phyloP scores from a whole-genome alignment of 2,113 vertebrate genomes.

The Marcusenius ussheri region DNA sequence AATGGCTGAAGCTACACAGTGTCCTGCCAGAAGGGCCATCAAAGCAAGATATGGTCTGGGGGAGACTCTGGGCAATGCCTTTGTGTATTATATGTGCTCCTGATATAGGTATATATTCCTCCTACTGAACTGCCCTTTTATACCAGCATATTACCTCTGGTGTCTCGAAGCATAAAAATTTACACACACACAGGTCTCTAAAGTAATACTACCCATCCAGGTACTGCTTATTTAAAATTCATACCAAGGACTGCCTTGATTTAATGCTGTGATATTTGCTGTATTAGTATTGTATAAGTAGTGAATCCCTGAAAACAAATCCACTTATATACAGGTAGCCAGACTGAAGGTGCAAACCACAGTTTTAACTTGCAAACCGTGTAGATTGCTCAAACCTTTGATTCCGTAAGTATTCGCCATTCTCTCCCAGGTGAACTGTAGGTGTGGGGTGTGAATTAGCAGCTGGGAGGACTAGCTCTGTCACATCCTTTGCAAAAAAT shows the following conservation, averaged over 20 bases:
- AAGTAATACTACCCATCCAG: background rate
- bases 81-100: background rate
- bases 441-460: background rate
- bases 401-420: background rate
- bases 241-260: background rate
- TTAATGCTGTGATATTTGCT: background rate
- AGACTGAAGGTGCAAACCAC: background rate
- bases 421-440: background rate
- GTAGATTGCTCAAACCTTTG: background rate
- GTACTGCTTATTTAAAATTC: background rate
- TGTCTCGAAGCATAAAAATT: background rate
- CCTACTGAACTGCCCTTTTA: background rate
- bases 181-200: background rate
- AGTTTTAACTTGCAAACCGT: background rate
- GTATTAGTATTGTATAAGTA: background rate
- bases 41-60: too few species aligned
- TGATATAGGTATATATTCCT: background rate
- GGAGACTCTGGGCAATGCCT: background rate
- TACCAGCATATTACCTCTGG: background rate
- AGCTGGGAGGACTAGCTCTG: background rate
- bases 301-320: background rate
- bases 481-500: background rate
- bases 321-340: background rate
- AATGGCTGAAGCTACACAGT: constrained; percentile 37
- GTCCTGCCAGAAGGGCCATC: constrained; percentile 15